A percentile compares a stretch with the other conserved stretches of the same genome.
Evolutionary conservation across 2,113 vertebrate species (phyloP).

Genomic region (Crotalus viridis): DNA sequence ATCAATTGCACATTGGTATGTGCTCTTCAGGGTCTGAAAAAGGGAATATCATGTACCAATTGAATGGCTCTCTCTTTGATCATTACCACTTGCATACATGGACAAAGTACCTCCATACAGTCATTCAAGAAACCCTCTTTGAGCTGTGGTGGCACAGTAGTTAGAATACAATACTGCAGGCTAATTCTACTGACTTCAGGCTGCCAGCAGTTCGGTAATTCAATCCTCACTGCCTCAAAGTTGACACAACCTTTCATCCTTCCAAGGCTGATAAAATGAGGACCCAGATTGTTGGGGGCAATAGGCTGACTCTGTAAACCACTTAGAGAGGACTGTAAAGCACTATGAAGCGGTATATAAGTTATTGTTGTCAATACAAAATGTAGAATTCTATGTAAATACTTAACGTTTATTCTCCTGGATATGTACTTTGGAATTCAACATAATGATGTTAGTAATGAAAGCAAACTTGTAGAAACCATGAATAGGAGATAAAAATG

Average conservation of each 20-base stretch:
- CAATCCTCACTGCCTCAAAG: not conserved
- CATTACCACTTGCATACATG: not conserved
- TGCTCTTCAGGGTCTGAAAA: not conserved
- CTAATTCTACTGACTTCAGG: not conserved
- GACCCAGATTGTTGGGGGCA: not conserved
- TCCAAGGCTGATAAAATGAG: not conserved
- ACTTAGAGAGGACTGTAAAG: too few relatives aligned
- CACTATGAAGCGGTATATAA: too few relatives aligned
- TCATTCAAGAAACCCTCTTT: not conserved
- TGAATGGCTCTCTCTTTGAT: not conserved
- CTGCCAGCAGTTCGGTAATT: not conserved
- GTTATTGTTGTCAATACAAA: too few relatives aligned
- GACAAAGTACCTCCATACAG: not conserved
- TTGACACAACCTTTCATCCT: not conserved
- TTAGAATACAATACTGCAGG: not conserved
- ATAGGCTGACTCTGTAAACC: not conserved
- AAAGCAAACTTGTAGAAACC: too few relatives aligned
- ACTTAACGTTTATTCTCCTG: too few relatives aligned
- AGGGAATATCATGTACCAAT: not conserved
- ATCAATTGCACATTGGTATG: not conserved
- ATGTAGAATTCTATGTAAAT: too few relatives aligned
- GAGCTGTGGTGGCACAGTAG: not conserved
- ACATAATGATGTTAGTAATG: too few relatives aligned
- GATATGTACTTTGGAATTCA: too few relatives aligned
- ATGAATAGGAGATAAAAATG: too few relatives aligned